These are phyloP conservation scores for Netelia fuscicornis DNA, from an alignment of 2,888 invertebrate genomes.

Conservation along the genomic window DNA sequence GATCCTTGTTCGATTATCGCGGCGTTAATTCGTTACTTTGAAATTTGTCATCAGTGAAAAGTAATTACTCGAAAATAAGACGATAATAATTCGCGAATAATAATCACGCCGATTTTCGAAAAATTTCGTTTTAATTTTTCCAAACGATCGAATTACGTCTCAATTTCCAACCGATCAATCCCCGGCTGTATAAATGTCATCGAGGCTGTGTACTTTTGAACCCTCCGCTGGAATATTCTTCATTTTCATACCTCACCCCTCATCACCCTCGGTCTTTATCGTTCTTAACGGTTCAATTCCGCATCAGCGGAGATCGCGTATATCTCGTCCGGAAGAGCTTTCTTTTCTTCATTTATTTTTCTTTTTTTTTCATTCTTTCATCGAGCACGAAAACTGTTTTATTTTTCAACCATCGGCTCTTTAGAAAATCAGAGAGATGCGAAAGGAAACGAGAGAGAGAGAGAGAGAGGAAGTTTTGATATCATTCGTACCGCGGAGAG, in stretches of 20 bases:
- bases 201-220: neutral
- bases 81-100: too few species aligned
- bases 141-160: neutral
- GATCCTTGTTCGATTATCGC: too few species aligned
- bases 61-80: too few species aligned
- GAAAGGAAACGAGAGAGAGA: neutral
- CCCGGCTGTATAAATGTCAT: constrained; percentile 4
- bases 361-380: constrained; percentile 23
- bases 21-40: too few species aligned
- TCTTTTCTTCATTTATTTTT: neutral
- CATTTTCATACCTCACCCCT: constrained; percentile 7
- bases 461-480: constrained; percentile 28
- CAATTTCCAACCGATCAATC: constrained; percentile 1
- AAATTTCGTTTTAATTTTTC: neutral
- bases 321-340: neutral
- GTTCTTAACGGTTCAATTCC: constrained; percentile 29
- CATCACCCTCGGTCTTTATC: neutral
- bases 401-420: constrained; percentile 17
- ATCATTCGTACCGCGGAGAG: constrained; percentile 44
- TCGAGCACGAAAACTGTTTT: constrained; percentile 11
- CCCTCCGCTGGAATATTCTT: neutral
- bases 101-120: neutral
- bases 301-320: constrained; percentile 16
- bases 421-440: constrained; percentile 23
- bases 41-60: too few species aligned